Evolutionary conservation across 1,140 invertebrate species (phyloP).

Genomic region (Zaprionus gabonicus): DNA sequence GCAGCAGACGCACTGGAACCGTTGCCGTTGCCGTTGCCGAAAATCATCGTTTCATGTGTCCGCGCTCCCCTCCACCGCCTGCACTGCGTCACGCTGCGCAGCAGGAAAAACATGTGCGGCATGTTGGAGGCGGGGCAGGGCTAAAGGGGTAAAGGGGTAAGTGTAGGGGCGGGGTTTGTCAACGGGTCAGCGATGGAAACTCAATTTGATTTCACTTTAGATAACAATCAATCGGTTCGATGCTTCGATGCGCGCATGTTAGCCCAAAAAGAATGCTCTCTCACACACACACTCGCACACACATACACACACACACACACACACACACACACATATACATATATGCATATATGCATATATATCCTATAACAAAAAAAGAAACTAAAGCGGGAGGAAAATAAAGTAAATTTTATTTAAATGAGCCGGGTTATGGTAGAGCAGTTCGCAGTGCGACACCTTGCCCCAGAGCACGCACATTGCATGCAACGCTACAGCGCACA

Average conservation of each 20-base stretch:
- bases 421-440: conserved; percentile 74
- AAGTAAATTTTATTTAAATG: conserved; percentile 77
- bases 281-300: conserved; percentile 2
- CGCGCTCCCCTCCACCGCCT: conserved; percentile 7
- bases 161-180: conserved; percentile 32
- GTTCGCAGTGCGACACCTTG: conserved; percentile 77
- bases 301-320: conserved; percentile 7
- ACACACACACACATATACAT: conserved; percentile 12
- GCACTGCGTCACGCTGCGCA: conserved; percentile 1
- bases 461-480: conserved; percentile 69
- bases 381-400: conserved; percentile 37
- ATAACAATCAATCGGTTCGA: conserved; percentile 75
- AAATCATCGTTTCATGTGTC: conserved; percentile 67
- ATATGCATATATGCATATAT: conserved; percentile 5
- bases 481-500: conserved; percentile 75
- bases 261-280: conserved; percentile 26
- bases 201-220: conserved; percentile 76
- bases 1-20: conserved; percentile 59
- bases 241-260: conserved; percentile 42
- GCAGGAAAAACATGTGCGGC: conserved; percentile 24
- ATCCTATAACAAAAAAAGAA: conserved; percentile 24
- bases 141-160: conserved; percentile 25
- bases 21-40: conserved; percentile 31
- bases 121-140: conserved; percentile 10
- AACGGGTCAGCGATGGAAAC: conserved; percentile 61